Evolutionary conservation across 2,797 vertebrate genomes (phyloP).

Genomic region (Esox masquinongy): DNA sequence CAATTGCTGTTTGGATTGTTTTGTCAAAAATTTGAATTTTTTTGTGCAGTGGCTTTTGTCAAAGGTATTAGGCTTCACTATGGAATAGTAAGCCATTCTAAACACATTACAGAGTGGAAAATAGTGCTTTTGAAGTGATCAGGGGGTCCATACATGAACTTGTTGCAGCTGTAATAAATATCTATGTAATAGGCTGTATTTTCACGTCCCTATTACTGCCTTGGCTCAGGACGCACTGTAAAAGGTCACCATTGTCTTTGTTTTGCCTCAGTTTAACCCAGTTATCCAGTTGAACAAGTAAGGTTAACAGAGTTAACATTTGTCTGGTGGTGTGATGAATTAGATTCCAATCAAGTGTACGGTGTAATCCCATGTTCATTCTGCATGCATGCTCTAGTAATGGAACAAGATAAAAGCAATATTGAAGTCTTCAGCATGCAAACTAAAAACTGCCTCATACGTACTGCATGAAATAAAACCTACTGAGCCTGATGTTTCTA

Average conservation of each 20-base stretch:
- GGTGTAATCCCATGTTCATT: neutral
- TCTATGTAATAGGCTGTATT: neutral
- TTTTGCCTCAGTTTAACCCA: neutral
- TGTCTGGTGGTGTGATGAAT: neutral
- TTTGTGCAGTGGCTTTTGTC: neutral
- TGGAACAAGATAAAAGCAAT: neutral
- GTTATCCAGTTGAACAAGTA: neutral
- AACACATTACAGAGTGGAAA: neutral
- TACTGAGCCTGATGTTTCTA: neutral
- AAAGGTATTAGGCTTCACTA: neutral
- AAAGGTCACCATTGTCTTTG: neutral
- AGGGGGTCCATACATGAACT: neutral
- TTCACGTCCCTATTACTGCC: neutral
- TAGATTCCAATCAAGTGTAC: neutral
- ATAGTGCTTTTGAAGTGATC: neutral
- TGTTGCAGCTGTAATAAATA: neutral
- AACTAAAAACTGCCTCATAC: neutral
- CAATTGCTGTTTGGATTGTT: neutral
- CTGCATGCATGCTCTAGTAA: neutral
- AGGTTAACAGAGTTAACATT: neutral
- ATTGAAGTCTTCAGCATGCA: neutral
- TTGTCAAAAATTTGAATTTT: neutral
- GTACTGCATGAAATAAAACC: neutral
- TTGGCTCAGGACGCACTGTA: neutral
- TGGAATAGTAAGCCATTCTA: neutral